These are phyloP conservation scores for Anthopleura xanthogrammica DNA, from an alignment of 92 coral and sea anemone species.

Conservation along the genomic window DNA sequence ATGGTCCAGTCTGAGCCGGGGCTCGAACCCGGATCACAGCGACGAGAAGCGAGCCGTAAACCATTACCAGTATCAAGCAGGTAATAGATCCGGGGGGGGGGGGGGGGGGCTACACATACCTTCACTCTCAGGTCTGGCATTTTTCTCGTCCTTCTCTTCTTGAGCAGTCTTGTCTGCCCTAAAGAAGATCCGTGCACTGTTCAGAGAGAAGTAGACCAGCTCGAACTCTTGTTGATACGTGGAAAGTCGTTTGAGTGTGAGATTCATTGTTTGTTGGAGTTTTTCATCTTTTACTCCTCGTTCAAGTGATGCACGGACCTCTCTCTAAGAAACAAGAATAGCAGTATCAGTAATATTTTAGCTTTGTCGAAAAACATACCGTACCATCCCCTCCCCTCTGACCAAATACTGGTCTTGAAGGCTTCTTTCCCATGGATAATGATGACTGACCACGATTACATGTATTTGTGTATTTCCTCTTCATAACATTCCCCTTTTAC, in stretches of 20 bases:
- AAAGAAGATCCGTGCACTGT: slow-evolving; percentile 97
- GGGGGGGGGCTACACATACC: neutral
- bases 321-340: slow-evolving; percentile 22
- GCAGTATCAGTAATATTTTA: no score
- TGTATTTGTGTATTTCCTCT: no score
- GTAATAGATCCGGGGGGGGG: no score
- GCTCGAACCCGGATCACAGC: no score
- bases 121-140: slow-evolving; percentile 59
- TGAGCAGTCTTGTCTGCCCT: slow-evolving; percentile 97
- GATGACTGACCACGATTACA: no score
- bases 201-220: slow-evolving; percentile 90
- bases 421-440: no score
- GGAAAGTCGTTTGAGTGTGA: slow-evolving; percentile 82
- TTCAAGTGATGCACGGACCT: slow-evolving; percentile 72
- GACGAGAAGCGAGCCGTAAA: no score
- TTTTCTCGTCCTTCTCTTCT: slow-evolving; percentile 96
- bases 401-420: no score
- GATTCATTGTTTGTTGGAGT: slow-evolving; percentile 93
- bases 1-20: no score
- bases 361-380: neutral
- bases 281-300: slow-evolving; percentile 89
- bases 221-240: slow-evolving; percentile 96
- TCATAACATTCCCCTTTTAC: no score
- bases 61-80: no score
- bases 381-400: neutral